Base-by-base conservation (phyloP, 1,140 invertebrate genomes). In the Teleogryllus occipitalis region DNA sequence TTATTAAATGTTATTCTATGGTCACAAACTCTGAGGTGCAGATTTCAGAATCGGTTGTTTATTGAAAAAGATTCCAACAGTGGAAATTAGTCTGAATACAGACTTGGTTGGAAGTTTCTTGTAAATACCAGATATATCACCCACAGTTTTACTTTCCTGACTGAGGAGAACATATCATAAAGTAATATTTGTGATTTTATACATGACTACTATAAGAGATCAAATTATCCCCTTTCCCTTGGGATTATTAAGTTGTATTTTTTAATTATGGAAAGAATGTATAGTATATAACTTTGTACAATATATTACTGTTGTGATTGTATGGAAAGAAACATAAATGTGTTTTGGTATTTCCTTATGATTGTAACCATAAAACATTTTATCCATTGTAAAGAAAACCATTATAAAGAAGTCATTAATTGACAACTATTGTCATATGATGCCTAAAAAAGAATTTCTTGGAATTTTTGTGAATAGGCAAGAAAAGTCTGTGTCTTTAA, bases 1-100 rank as follows among this genome's bases (percentile, higher is more conserved):
- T 79, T 75, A 74, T 79, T 79, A 79, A 79, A 79, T 79, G 78
- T 79, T 79, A 79, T 73, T 79, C 74, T 79, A 79, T 79, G 78
- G 78, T 79, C 78, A 79, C 78, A 79, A 79, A 74, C 74, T 18
- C 46, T 39, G 39, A 7, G 22, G 65, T 79, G 15, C 72, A 75
- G 39, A 47, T 21, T 21, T 47, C 74, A 75, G 27, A 22, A 79
- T 15, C 65, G 22, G 73, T 74, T 47, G 78, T 47, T 49, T 8
- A 14, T 18, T 21, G 22, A 49, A 47, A 18, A 8, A 46, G 15
- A 27, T 47, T 73, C 73, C n/a, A 74, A 74, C 22, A 22, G 73
- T 21, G 7, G 7, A 27, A 79, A 15, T 75, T 46, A 46, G 73
- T 46, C 39, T 74, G 46, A 21, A 47, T 75, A 21, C 47, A 65